These are phyloP conservation scores for Cryptocephalus moraei DNA, from an alignment of 2,888 invertebrate genomes.

Conservation along the genomic window DNA sequence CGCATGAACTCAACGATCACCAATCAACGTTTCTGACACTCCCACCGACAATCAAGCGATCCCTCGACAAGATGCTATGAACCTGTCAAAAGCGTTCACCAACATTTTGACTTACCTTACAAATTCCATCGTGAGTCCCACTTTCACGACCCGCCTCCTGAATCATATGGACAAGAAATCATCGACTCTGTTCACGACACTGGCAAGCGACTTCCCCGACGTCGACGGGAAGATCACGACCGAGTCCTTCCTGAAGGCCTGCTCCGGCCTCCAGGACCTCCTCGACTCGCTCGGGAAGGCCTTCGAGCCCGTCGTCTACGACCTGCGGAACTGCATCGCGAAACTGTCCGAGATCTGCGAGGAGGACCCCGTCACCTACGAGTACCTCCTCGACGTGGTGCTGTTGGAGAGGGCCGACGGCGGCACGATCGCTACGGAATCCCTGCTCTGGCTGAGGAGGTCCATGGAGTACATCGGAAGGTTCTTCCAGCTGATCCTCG, in stretches of 20 bases:
- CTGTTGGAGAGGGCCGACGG: conserved; percentile 47
- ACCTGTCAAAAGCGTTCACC: too few relatives aligned
- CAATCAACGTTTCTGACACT: too few relatives aligned
- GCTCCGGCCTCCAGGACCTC: conserved; percentile 17
- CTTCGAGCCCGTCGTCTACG: conserved; percentile 63
- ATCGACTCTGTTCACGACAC: too few relatives aligned
- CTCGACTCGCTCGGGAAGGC: conserved; percentile 63
- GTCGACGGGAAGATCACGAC: too few relatives aligned
- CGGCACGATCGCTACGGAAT: conserved; percentile 45
- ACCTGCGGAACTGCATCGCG: conserved; percentile 70
- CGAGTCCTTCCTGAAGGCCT: conserved; percentile 22
- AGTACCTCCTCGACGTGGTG: conserved; percentile 60
- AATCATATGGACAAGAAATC: too few relatives aligned
- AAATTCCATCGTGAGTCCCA: too few relatives aligned
- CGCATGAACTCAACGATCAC: too few relatives aligned
- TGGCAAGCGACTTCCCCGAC: too few relatives aligned
- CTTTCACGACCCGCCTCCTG: too few relatives aligned
- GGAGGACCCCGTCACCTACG: conserved; percentile 42
- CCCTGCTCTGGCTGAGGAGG: conserved; percentile 69
- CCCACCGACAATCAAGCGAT: too few relatives aligned
- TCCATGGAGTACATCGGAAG: conserved; percentile 49
- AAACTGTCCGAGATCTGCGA: conserved; percentile 50
- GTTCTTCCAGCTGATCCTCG: conserved; percentile 47
- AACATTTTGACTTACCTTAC: too few relatives aligned
- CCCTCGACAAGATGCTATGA: too few relatives aligned